These are phyloP conservation scores for Passer montanus DNA, from an alignment of 2,113 vertebrate genomes.

Conservation along the genomic window DNA sequence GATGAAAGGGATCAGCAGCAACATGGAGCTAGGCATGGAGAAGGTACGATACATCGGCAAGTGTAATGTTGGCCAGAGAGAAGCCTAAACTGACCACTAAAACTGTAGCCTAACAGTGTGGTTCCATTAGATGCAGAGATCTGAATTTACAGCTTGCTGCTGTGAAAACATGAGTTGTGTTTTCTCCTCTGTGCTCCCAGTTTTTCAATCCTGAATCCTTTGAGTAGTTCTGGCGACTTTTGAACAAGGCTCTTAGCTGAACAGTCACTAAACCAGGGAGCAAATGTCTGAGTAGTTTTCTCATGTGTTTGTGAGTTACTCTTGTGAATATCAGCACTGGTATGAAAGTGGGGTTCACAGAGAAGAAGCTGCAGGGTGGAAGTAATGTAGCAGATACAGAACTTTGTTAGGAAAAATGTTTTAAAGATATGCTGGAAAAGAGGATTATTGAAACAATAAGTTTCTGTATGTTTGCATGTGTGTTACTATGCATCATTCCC, in stretches of 20 bases:
- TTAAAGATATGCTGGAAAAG: neutral
- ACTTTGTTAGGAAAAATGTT: neutral
- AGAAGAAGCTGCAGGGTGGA: neutral
- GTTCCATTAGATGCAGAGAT: neutral
- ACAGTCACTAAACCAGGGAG: neutral
- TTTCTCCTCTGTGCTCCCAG: neutral
- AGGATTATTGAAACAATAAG: neutral
- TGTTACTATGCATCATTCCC: neutral
- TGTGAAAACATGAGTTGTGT: accelerated
- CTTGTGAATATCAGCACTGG: neutral
- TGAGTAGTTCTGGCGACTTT: neutral
- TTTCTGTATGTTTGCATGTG: neutral
- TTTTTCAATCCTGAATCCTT: neutral
- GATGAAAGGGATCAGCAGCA: neutral
- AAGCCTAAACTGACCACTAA: neutral
- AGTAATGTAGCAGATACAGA: neutral
- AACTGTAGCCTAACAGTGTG: neutral
- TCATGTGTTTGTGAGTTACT: neutral
- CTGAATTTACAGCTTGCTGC: neutral
- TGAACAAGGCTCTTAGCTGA: neutral
- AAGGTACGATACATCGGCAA: neutral
- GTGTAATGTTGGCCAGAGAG: neutral
- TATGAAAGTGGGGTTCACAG: neutral
- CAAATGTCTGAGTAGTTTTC: neutral
- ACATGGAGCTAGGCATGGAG: neutral